Conservation (phyloP, 2,888 invertebrate genomes). For the Caenorhabditis becei region DNA sequence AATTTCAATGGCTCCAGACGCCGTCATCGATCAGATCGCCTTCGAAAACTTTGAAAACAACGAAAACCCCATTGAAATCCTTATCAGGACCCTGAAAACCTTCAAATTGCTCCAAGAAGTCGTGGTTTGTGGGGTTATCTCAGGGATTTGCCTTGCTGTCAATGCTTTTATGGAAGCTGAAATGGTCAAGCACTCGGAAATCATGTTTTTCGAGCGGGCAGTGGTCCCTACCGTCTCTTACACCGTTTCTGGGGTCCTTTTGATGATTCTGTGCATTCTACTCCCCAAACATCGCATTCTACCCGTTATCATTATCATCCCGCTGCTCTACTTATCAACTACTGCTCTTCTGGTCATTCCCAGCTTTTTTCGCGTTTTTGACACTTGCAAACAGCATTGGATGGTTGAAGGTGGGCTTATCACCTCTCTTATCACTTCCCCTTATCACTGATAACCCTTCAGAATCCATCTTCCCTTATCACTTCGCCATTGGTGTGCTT, state of each 20-base stretch:
- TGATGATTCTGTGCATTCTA: slow-evolving; percentile 1
- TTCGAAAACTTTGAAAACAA: slow-evolving; percentile 49
- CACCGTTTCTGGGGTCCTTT: background rate
- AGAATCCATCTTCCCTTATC: slow-evolving; percentile 11
- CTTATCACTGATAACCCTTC: slow-evolving; percentile 13
- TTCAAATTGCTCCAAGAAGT: slow-evolving; percentile 46
- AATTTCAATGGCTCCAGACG: slow-evolving; percentile 23
- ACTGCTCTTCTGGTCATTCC: slow-evolving; percentile 7
- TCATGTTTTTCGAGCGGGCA: slow-evolving; percentile 40
- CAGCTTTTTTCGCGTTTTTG: background rate
- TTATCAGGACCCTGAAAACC: slow-evolving; percentile 32
- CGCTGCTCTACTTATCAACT: slow-evolving; percentile 7
- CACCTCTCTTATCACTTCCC: background rate
- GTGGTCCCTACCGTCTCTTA: slow-evolving; percentile 22
- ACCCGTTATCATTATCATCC: slow-evolving; percentile 27
- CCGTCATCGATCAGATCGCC: slow-evolving; percentile 52
- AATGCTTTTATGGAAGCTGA: slow-evolving; percentile 31
- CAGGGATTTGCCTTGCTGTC: slow-evolving; percentile 24
- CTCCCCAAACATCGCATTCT: slow-evolving; percentile 35
- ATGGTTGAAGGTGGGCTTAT: slow-evolving; percentile 6
- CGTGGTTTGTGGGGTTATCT: slow-evolving; percentile 36
- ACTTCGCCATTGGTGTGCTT: slow-evolving; percentile 12
- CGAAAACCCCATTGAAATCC: slow-evolving; percentile 32
- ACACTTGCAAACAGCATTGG: slow-evolving; percentile 16
- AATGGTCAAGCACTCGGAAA: slow-evolving; percentile 17